Base-by-base conservation (phyloP, 2,113 vertebrate species). In the Saguinus midas region DNA sequence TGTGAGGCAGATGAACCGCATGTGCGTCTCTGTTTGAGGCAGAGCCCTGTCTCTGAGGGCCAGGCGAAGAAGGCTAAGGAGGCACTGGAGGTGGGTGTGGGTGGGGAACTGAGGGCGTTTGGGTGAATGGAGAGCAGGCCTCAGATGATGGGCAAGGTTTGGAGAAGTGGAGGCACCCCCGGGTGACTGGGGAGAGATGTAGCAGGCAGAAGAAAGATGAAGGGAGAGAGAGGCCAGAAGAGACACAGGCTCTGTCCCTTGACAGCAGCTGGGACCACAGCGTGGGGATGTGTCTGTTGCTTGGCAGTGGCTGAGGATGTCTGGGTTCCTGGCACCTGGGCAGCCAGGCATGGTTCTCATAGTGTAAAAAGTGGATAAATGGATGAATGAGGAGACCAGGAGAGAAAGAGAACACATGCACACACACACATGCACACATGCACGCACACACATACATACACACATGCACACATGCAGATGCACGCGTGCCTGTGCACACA, bases 31-130 rank as follows among this genome's bases (percentile, higher is more conserved):
- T 73, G 55, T 91, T 35, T 55, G 57, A 58, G 72, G 64, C 52
- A 75, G 17, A 52, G 40, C 18, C 76, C 43, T 16, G 16, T 84
- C 45, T 81, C 64, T 14, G 14, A 70, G 68, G 20, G 18, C 88
- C 40, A 25, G 14, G 43, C 3, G 50, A 1, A 43, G 50, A 1
- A 43, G 37, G 20, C 66, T 58, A 70, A 73, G 64, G 21, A 75
- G 55, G 57, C 32, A 25, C 40, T 16, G 52, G 52, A 0, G 17
- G 5, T 3, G 10, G 16, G 5, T 5, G 25, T 7, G 0, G 45
- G 18, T 68, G 2, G 8, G 3, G 55, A 14, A 83, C 13, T 3
- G 23, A 29, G 25, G n/a, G 45, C n/a, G 20, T 11, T 20, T 32
- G 12, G 32, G 11, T n/a, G 52, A 58, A 75, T 58, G 70, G 79